A percentile compares a stretch with the other conserved stretches of the same genome.
These are phyloP conservation scores for Artemia franciscana DNA, from an alignment of 1,140 invertebrate genomes.

Conservation along the genomic window DNA sequence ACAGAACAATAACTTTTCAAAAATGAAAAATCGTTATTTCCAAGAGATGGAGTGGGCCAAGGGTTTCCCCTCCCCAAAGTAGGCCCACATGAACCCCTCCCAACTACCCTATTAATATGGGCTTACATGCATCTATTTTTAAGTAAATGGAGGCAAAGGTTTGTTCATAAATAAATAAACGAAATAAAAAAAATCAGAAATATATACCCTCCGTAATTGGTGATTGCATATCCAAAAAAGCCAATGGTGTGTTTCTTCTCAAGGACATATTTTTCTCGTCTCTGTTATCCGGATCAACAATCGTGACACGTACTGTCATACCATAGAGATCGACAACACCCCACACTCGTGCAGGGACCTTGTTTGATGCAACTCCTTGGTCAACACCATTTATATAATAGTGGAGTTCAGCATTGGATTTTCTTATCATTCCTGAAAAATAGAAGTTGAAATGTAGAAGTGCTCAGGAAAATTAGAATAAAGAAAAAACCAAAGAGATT, in stretches of 20 bases:
- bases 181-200: constrained; percentile 2
- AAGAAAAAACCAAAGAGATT: no score
- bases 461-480: no score
- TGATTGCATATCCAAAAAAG: not conserved
- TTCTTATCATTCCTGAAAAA: constrained; percentile 45
- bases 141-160: no score
- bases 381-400: constrained; percentile 83
- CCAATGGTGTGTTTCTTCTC: constrained; percentile 29
- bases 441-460: no score
- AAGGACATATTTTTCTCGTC: constrained; percentile 51
- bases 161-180: no score
- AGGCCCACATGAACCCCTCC: no score
- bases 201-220: not conserved
- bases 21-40: no score
- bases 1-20: no score
- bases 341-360: constrained; percentile 52
- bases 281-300: constrained; percentile 49
- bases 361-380: constrained; percentile 62
- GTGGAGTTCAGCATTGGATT: constrained; percentile 55
- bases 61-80: no score
- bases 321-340: constrained; percentile 86
- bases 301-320: constrained; percentile 79
- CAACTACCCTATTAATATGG: no score
- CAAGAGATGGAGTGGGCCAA: no score
- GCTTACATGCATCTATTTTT: no score